Evolutionary conservation across 2,888 invertebrate species (phyloP), one percentile per base, ranked within the genome.

Genomic region (Ypsolopha sequella): DNA sequence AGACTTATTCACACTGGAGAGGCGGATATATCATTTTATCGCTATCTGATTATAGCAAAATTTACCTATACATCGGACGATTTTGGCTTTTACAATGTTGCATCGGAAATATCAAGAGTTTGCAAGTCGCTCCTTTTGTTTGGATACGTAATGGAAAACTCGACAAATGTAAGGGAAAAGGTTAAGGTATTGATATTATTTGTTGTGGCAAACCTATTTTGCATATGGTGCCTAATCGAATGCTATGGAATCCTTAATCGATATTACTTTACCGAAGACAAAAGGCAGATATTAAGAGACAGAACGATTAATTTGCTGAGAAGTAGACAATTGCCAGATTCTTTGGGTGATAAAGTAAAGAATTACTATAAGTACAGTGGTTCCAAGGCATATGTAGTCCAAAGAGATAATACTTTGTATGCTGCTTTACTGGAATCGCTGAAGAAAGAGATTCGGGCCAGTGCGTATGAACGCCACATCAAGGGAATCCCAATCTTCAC

Each of bases 211-310:
- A 63, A 57, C 43, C 4, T 52, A 2, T 70, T 74, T 51, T 61
- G 60, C n/a, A 36, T 57, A n/a, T 70, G 67, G 68, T 55, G 51
- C 35, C 36, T 68, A 0, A 3, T 63, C 0, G 69, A 68, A 48
- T 61, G 62, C 36, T 66, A 59, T 43, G 52, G 57, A n/a, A 53
- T 61, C 3, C 11, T 68, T 0, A 56, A 54, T 11, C 24, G 24
- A 24, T 4, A 24, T 24, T 24, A 24, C 24, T 24, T 24, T 24
- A 24, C 24, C 24, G 24, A 24, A 24, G 24, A 24, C 24, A 24
- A 54, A 60, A 9, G 41, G 0, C 48, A 54, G 0, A 6, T 51
- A 1, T 54, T 55, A 2, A 53, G 55, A 38, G 36, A 54, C 1
- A 56, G 57, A 7, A 54, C 56, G 0, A 41, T 55, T 2, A 60